Base-by-base conservation (phyloP, 2,888 invertebrate species). In the Pomacea canaliculata region DNA sequence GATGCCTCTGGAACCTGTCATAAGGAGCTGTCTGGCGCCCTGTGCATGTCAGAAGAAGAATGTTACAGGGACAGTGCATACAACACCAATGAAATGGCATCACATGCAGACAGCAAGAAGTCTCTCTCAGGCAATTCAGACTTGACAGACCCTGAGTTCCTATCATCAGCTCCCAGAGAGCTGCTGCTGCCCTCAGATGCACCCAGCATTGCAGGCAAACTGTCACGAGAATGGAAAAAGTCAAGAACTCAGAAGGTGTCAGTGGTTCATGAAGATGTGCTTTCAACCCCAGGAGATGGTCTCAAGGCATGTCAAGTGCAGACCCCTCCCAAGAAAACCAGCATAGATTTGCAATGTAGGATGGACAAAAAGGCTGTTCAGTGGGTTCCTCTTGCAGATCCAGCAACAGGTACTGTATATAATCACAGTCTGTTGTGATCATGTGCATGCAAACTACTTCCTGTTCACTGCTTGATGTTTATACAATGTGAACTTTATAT, bases 311-410 rank as follows among this genome's bases (percentile, higher is more conserved):
- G 51, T 16, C 16, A 10, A 13, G 51, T 13, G 16, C 51, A 56
- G 51, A n/a, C 63, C 19, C 12, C 10, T 49, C 23, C 49, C 8
- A 5, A 63, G 62, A 63, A 18, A 63, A 59, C 7, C 46, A 63
- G 7, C 48, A 19, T 19, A 63, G 23, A n/a, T 71, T 59, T 19
- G 23, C 48, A 71, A 60, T 23, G 37, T 37, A 18, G 9, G 67
- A 18, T 9, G 5, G 37, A 37, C 67, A 37, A 37, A 37, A 62
- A 46, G 16, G 69, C 65, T 23, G 76, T 76, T 27, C 76, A 67
- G 23, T 83, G 84, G 83, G 74, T 81, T 27, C 73, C 80, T 71
- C 76, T 83, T 23, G 70, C 63, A 19, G 79, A 83, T 73, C 73
- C 79, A 7, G 72, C 75, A 72, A 81, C 82, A 78, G 84, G 84